Evolutionary conservation across 2,888 invertebrate species (phyloP).

Genomic region (Apeira syringaria): DNA sequence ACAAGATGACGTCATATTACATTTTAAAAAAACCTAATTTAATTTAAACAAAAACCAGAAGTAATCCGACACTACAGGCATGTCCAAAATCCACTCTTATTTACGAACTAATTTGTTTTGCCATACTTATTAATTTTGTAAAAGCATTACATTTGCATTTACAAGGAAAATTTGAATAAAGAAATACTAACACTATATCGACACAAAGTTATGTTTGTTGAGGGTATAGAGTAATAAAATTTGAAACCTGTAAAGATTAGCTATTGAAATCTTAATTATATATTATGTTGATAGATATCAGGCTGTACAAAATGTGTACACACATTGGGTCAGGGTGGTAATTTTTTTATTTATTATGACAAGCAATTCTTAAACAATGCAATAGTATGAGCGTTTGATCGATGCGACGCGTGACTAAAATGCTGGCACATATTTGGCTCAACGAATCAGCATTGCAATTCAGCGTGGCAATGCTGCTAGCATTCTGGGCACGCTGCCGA

Average conservation of each 20-base stretch:
- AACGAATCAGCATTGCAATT: too few species aligned
- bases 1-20: not conserved
- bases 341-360: too few species aligned
- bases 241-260: slow-evolving; percentile 12
- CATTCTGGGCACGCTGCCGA: too few species aligned
- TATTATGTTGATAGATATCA: not conserved
- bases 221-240: slow-evolving; percentile 14
- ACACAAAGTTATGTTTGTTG: slow-evolving; percentile 14
- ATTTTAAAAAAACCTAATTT: slow-evolving; percentile 16
- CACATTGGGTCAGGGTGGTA: too few species aligned
- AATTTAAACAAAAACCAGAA: slow-evolving; percentile 27
- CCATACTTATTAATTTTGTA: slow-evolving; percentile 14
- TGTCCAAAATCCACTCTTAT: slow-evolving; percentile 35
- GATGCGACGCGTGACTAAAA: too few species aligned
- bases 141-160: slow-evolving; percentile 31
- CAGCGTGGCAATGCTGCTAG: too few species aligned
- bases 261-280: slow-evolving; percentile 10
- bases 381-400: too few species aligned
- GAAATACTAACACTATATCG: slow-evolving; percentile 18
- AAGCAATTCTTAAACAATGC: too few species aligned
- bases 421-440: too few species aligned
- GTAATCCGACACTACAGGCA: slow-evolving; percentile 32
- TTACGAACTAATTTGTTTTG: slow-evolving; percentile 20
- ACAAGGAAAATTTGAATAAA: slow-evolving; percentile 17
- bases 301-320: too few species aligned